Conservation (phyloP, 2,888 invertebrate species). For the Drosophila meridionalis region DNA sequence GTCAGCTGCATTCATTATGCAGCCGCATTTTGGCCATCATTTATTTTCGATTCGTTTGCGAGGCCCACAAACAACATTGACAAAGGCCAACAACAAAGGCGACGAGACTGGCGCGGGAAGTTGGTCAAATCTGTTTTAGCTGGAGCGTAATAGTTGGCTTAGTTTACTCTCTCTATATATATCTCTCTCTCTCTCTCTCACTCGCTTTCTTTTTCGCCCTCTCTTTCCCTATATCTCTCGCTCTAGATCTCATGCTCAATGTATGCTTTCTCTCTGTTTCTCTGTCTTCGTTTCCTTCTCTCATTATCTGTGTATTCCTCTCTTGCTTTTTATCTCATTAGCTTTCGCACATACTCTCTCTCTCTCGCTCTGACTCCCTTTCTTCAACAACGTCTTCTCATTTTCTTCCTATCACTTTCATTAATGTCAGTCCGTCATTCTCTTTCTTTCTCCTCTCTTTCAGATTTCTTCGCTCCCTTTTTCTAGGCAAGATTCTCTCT, state of each 20-base stretch:
- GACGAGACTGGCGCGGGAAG: neutral
- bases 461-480: too few relatives aligned
- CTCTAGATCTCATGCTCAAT: neutral
- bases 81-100: neutral
- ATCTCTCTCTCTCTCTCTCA: neutral
- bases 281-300: neutral
- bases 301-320: neutral
- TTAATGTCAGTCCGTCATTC: too few relatives aligned
- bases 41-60: neutral
- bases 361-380: neutral
- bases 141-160: neutral
- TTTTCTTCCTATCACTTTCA: too few relatives aligned
- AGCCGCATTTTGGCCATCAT: conserved; percentile 1
- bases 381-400: neutral
- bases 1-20: conserved; percentile 9
- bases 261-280: too few relatives aligned
- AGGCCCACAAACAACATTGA: neutral
- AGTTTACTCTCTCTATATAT: neutral
- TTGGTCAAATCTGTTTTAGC: neutral
- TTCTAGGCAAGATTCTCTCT: too few relatives aligned
- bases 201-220: neutral
- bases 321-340: neutral
- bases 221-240: too few relatives aligned
- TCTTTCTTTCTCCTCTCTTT: neutral
- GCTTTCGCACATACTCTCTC: neutral